Evolutionary conservation across 1,140 invertebrate genomes (phyloP), one percentile per base, ranked within the genome.

Genomic region (Procambarus virginalis): DNA sequence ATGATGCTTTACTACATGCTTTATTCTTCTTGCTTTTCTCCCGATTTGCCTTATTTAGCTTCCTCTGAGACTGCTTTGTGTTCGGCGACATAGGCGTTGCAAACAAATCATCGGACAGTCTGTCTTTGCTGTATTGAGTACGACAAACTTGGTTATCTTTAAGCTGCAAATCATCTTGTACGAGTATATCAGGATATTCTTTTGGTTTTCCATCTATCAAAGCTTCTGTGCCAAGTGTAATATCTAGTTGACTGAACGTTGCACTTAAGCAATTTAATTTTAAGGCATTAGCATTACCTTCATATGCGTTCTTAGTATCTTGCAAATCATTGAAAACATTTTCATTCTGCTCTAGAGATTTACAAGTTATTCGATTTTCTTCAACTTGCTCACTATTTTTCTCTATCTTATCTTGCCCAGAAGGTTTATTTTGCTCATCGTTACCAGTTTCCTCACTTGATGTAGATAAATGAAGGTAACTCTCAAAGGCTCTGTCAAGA

Each of bases 401-500:
- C 8, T 73, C 68, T 73, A 8, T 20, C 8, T 34, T 34, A 5
- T 6, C 68, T 34, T 73, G 68, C 22, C 34, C 14, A 9, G 8
- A 0, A 73, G 68, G 0, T 73, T 73, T 5, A 73, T 22, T 22
- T 8, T 73, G 68, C 3, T 34, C 8, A 73, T 34, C 14, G 5
- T 17, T 10, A 73, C 22, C 6, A 8, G 10, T 34, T 34, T 73
- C 68, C 20, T 73, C 68, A 73, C n/a, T 34, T 5, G 68, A 9
- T 20, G 68, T 34, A 2, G n/a, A 34, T 22, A 22, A 2, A 14
- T 83, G 49, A 22, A 89, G 80, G 58, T 51, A 84, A 34, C 10
- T 89, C 20, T 92, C 84, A 84, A 91, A 92, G n/a, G 86, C 91
- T n/a, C 60, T 20, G 6, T 92, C 90, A 46, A 89, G 82, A 22